Conservation (phyloP, 2,113 vertebrate genomes). For the Gallinago media region DNA sequence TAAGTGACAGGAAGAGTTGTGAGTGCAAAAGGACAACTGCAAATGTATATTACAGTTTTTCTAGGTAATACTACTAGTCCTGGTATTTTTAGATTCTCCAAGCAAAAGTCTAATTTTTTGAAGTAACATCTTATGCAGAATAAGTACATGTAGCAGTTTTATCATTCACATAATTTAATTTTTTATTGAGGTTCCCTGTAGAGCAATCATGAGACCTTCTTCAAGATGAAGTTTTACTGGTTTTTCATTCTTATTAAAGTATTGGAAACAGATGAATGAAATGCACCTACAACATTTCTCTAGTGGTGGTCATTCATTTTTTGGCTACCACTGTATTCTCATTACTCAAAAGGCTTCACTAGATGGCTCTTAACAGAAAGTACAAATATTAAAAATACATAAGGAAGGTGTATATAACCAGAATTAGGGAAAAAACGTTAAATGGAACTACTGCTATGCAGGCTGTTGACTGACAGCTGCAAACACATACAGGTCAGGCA, state of each 20-base stretch:
- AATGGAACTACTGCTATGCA: neutral
- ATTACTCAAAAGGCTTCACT: neutral
- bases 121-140: neutral
- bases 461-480: neutral
- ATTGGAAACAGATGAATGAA: neutral
- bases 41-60: accelerated
- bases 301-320: neutral
- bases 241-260: neutral
- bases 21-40: neutral
- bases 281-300: neutral
- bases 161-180: neutral
- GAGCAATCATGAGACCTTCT: neutral
- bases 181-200: neutral
- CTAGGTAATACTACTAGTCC: neutral
- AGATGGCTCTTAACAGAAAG: neutral
- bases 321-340: neutral
- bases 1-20: neutral
- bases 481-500: neutral
- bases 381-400: neutral
- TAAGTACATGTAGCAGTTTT: neutral
- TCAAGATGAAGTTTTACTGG: neutral
- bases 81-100: neutral
- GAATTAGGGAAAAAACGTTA: neutral
- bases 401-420: neutral
- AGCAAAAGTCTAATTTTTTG: neutral